Evolutionary conservation across 2,797 vertebrate species (phyloP).

Genomic region (Enteromius argenteus): DNA sequence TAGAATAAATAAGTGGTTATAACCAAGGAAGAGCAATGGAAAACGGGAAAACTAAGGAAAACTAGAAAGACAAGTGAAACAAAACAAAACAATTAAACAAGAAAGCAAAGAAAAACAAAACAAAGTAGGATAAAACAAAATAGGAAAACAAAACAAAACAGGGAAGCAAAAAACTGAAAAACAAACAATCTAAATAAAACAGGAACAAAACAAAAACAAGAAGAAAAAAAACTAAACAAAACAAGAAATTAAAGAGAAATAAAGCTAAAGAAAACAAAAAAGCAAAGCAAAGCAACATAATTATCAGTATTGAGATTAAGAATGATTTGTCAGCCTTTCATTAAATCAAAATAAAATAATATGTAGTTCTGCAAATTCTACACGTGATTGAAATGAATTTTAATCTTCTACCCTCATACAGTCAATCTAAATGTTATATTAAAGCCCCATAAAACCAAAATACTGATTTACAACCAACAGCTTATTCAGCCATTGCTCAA

Average conservation of each 20-base stretch:
- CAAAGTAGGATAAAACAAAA: not conserved
- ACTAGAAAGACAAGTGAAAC: too few relatives aligned
- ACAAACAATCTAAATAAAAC: too few relatives aligned
- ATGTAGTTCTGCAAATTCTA: too few relatives aligned
- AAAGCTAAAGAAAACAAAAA: not conserved
- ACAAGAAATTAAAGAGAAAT: not conserved
- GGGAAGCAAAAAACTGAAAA: not conserved
- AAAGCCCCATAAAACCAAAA: conserved; percentile 1
- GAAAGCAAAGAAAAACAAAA: not conserved
- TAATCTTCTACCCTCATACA: too few relatives aligned
- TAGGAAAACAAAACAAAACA: not conserved
- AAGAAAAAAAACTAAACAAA: not conserved
- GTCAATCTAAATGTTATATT: not conserved
- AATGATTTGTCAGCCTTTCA: not conserved
- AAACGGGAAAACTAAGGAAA: too few relatives aligned
- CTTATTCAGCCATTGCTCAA: not conserved
- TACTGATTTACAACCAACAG: conserved; percentile 17
- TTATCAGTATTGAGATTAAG: not conserved
- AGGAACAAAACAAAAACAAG: not conserved
- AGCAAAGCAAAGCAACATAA: not conserved
- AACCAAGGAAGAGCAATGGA: not conserved
- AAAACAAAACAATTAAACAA: not conserved
- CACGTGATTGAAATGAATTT: not conserved
- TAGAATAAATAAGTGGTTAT: not conserved
- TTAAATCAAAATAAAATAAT: not conserved